Percentiles rank a stretch among this genome's conserved stretches.
Conservation (phyloP, 2,888 invertebrate species). For the Aradus depressus region DNA sequence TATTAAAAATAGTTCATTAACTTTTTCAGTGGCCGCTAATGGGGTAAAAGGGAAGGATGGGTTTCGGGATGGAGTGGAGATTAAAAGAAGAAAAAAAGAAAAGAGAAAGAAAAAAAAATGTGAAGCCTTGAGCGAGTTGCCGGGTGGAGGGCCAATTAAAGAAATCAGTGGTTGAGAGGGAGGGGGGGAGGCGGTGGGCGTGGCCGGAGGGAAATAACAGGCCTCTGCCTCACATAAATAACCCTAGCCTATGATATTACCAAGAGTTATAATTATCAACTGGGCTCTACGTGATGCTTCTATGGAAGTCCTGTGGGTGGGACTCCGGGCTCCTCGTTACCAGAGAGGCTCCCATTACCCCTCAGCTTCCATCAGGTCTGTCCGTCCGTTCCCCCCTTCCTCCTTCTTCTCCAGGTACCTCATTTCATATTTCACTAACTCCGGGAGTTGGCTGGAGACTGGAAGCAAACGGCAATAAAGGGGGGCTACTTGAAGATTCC, state of each 20-base stretch:
- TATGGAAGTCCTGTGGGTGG: slow-evolving; percentile 26
- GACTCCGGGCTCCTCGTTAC: slow-evolving; percentile 9
- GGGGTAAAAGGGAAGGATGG: slow-evolving; percentile 13
- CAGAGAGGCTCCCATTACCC: slow-evolving; percentile 11
- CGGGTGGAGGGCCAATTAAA: slow-evolving; percentile 13
- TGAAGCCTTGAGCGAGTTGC: background rate
- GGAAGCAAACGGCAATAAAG: background rate
- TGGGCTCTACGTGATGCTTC: slow-evolving; percentile 24
- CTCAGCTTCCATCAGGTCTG: slow-evolving; percentile 6
- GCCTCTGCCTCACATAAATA: slow-evolving; percentile 1
- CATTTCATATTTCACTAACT: background rate
- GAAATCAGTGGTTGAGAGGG: slow-evolving; percentile 14
- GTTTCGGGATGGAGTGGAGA: background rate
- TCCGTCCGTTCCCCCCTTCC: background rate
- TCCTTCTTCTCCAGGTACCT: background rate
- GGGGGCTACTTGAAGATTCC: too few species aligned
- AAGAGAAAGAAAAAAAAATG: slow-evolving; percentile 4
- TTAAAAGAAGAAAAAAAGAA: slow-evolving; percentile 5
- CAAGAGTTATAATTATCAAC: slow-evolving; percentile 15
- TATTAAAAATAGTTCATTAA: slow-evolving; percentile 1
- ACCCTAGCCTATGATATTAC: slow-evolving; percentile 1
- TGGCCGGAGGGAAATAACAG: slow-evolving; percentile 12
- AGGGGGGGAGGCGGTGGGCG: background rate
- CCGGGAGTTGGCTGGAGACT: background rate
- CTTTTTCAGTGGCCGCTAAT: slow-evolving; percentile 4